Base-by-base conservation (phyloP, 2,888 invertebrate species). In the Raillietiella orientalis region DNA sequence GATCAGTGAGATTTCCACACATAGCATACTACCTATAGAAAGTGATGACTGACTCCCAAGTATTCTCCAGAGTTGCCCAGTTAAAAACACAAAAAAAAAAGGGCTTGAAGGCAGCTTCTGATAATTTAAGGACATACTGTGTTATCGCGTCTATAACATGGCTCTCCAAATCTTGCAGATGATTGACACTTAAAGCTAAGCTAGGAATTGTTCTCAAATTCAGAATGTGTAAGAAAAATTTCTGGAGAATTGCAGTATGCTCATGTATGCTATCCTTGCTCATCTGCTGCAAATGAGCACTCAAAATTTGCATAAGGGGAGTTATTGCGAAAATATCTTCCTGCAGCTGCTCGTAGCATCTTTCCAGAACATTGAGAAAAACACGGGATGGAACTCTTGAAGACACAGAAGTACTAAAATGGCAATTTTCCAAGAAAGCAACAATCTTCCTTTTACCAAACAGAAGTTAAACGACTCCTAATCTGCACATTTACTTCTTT, bases 101-200 rank as follows among this genome's bases (percentile, higher is more conserved):
- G 1, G 84, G 79, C 32, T 72, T 59, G 47, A 90, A 90, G 21
- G 64, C 63, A 2, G 64, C 62, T 45, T 87, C 87, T 1, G 79
- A 79, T 15, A 87, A 49, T 45, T 82, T 82, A 25, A 87, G 47
- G 14, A 79, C 64, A 37, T 82, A 55, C 25, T 61, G 54, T 2
- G 70, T 63, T n/a, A 84, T 48, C 0, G 74, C 62, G 34, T 66
- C 60, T 2, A 75, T 59, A 1, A 74, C 59, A 37, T 62, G 56
- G 10, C 56, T 56, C 47, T 87, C 84, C 0, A 71, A 60, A 9
- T 40, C 38, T 17, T 56, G 52, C 1, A 67, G 51, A 24, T 51
- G 47, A 6, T 43, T 44, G 4, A 42, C 32, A 2, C 47, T n/a
- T n/a, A n/a, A n/a, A n/a, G n/a, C n/a, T 5, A 6, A 26, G 24